Percentiles rank a stretch among this genome's conserved stretches.
These are phyloP conservation scores for Bothrops jararaca DNA, from an alignment of 2,113 vertebrate genomes.

Conservation along the genomic window DNA sequence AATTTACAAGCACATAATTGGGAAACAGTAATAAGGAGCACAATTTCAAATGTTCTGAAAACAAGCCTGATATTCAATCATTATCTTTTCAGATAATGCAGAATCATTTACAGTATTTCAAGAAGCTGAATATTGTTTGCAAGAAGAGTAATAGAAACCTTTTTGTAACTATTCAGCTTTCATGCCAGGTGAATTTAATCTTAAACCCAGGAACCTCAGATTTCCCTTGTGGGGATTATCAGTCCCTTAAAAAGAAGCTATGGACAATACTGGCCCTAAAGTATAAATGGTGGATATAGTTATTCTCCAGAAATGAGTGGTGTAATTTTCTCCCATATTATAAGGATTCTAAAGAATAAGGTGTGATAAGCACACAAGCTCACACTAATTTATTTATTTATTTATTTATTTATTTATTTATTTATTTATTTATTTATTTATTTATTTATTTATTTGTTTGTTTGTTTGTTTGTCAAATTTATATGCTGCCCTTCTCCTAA, in stretches of 20 bases:
- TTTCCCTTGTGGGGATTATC: conserved; percentile 5
- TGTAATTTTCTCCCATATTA: neutral
- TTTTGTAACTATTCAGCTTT: neutral
- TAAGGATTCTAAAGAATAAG: neutral
- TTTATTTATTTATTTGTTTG: no score
- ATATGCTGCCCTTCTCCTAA: no score
- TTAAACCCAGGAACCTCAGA: neutral
- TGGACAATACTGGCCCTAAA: neutral
- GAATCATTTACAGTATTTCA: conserved; percentile 5
- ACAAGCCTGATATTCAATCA: conserved; percentile 2
- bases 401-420: no score
- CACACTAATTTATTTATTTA: neutral
- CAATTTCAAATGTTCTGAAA: conserved; percentile 16
- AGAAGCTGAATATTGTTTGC: conserved; percentile 5
- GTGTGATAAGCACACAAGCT: neutral
- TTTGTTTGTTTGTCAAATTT: no score
- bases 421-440: no score
- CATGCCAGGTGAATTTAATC: conserved; percentile 11
- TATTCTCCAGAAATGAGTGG: neutral
- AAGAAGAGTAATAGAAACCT: conserved; percentile 11
- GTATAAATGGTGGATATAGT: neutral
- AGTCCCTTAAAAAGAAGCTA: neutral
- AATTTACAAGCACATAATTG: conserved; percentile 6
- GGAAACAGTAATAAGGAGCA: neutral
- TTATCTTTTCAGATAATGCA: conserved; percentile 25